Evolutionary conservation across 1,140 invertebrate species (phyloP).

Genomic region (Drosophila pseudoobscura): DNA sequence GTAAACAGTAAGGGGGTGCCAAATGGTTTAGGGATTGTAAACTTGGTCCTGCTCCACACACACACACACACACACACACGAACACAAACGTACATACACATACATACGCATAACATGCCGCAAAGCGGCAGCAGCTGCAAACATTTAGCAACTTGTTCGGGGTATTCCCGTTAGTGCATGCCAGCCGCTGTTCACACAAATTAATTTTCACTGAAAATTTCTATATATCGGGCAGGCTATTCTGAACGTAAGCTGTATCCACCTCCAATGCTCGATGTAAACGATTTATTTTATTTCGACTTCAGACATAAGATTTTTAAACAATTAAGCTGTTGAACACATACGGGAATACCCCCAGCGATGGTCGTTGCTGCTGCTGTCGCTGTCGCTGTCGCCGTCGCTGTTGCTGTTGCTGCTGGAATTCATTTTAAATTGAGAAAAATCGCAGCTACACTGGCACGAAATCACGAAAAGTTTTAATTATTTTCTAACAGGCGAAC

Average conservation of each 20-base stretch:
- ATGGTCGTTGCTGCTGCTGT: constrained; percentile 15
- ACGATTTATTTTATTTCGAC: no score
- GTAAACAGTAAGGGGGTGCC: neutral
- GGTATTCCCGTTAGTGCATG: no score
- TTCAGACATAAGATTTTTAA: no score
- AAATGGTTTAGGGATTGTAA: constrained; percentile 45
- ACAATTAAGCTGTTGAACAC: no score
- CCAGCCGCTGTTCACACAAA: neutral
- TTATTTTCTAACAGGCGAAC: constrained; percentile 80
- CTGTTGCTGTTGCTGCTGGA: constrained; percentile 45
- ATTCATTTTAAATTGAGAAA: constrained; percentile 81
- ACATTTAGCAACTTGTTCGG: constrained; percentile 30
- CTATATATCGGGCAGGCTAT: no score
- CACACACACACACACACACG: constrained; percentile 20
- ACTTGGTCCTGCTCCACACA: constrained; percentile 39
- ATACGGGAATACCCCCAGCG: no score
- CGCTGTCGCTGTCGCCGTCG: no score
- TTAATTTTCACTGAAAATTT: no score
- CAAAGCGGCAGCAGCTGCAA: constrained; percentile 26
- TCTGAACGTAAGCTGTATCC: no score
- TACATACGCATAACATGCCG: constrained; percentile 10
- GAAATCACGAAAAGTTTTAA: constrained; percentile 81
- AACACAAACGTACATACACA: constrained; percentile 18
- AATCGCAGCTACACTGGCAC: constrained; percentile 75
- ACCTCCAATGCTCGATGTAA: no score